Percentiles rank a stretch among this genome's conserved stretches.
Evolutionary conservation across 2,113 vertebrate species (phyloP).

Genomic region (Vidua chalybeata): DNA sequence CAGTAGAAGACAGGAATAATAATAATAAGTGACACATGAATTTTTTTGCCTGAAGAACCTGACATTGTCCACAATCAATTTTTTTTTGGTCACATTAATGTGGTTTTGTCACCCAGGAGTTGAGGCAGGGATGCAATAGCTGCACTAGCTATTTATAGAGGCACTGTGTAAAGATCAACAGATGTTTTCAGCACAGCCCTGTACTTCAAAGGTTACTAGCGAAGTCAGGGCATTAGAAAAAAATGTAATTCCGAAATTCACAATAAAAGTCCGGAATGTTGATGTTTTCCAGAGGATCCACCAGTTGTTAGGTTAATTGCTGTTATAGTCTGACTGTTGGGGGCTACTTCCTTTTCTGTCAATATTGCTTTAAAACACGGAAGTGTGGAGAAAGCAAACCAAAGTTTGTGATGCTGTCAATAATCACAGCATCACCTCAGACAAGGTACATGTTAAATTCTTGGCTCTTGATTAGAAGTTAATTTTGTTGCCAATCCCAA

Average conservation of each 20-base stretch:
- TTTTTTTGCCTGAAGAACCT: background rate
- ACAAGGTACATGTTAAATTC: background rate
- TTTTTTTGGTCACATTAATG: background rate
- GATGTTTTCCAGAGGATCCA: background rate
- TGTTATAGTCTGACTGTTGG: background rate
- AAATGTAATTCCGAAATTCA: background rate
- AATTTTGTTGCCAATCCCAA: background rate
- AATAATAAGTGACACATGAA: background rate
- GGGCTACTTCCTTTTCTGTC: background rate
- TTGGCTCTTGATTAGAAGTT: background rate
- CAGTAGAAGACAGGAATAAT: background rate
- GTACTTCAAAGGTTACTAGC: background rate
- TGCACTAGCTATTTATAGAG: slow-evolving; percentile 13
- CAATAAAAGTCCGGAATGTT: background rate
- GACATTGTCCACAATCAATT: background rate
- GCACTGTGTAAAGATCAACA: background rate
- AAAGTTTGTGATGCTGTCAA: background rate
- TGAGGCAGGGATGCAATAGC: background rate
- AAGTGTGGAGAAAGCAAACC: background rate
- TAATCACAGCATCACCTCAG: background rate
- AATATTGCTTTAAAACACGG: background rate
- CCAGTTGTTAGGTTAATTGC: no score
- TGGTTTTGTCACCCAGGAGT: background rate
- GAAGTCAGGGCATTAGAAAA: background rate
- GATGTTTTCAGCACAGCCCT: slow-evolving; percentile 40